Conservation (phyloP, 30 jellyfish, hydroid and myxozoan species). For the Hydra vulgaris region DNA sequence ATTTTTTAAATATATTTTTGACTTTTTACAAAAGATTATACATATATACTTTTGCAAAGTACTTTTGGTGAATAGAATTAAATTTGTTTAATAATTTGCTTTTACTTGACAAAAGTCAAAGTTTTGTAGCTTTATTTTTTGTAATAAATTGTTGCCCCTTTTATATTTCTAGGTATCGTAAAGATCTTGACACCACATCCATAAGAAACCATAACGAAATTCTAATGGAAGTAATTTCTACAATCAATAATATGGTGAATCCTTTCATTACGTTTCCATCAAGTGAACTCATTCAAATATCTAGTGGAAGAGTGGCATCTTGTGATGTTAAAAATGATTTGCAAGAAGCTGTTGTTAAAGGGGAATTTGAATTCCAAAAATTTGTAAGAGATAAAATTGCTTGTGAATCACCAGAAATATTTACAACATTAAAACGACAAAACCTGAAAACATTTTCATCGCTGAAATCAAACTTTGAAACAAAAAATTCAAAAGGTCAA, state of each 20-base stretch:
- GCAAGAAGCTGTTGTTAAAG: conserved; percentile 14
- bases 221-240: conserved; percentile 3
- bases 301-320: conserved; percentile 42
- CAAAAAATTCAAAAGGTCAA: conserved; percentile 1
- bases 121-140: neutral
- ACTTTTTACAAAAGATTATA: neutral
- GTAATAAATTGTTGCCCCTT: neutral
- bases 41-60: neutral
- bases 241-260: conserved; percentile 27
- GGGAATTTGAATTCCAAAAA: conserved; percentile 10
- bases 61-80: neutral
- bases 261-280: conserved; percentile 20
- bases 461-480: neutral
- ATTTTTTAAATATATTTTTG: neutral
- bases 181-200: conserved; percentile 28
- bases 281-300: neutral
- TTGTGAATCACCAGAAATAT: conserved; percentile 27
- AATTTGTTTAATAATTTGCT: neutral
- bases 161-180: neutral
- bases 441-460: conserved; percentile 24
- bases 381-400: conserved; percentile 20
- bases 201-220: conserved; percentile 9
- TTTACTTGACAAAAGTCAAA: neutral
- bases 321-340: conserved; percentile 18
- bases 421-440: conserved; percentile 19